Base-by-base conservation (phyloP, 2,113 vertebrate genomes). In the Dascyllus trimaculatus region DNA sequence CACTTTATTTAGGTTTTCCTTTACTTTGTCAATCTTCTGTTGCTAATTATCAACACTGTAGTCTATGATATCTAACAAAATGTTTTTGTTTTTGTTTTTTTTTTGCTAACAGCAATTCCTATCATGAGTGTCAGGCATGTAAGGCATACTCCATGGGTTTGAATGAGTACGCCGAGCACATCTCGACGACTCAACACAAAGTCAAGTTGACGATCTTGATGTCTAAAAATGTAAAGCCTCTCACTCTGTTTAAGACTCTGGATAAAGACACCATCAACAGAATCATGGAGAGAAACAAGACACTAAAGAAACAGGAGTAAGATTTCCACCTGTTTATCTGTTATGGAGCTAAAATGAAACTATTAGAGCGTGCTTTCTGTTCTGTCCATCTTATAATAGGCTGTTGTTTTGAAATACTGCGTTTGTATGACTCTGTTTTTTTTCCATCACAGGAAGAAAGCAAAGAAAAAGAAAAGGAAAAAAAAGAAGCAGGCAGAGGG, bases 71-170 rank as follows among this genome's bases (percentile, higher is more conserved):
- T 19, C 40, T 61, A 22, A 38, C 3, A 14, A 5, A 52, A 18
- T 52, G 4, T 54, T 48, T 19, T 54, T 56, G 9, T 79, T 26
- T 65, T 32, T 0, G 70, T 51, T 79, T 26, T 65, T 32, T 0
- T 72, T 51, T 19, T n/a, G 52, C 71, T 21, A 49, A 93, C 92
- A 97, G 96, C 89, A 91, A 94, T 85, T 92, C 91, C 84, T 91
- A 60, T 88, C 98, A 99, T 48, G 90, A 95, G 40, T 99, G 98
- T 85, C 95, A 91, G 18, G 96, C 96, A 4, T 99, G 98, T 81
- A 79, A 90, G 59, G 85, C 93, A 60, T 95, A 86, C 0, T 84
- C 94, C 75, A 92, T 95, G 89, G 93, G 94, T 75, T 95, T 99
- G 56, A 90, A 94, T 2, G 89, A 93, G 4, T 99, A 96, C 38